Percentiles rank a stretch among this genome's conserved stretches.
Evolutionary conservation across 2,888 invertebrate species (phyloP).

Genomic region (Apotomis capreana): DNA sequence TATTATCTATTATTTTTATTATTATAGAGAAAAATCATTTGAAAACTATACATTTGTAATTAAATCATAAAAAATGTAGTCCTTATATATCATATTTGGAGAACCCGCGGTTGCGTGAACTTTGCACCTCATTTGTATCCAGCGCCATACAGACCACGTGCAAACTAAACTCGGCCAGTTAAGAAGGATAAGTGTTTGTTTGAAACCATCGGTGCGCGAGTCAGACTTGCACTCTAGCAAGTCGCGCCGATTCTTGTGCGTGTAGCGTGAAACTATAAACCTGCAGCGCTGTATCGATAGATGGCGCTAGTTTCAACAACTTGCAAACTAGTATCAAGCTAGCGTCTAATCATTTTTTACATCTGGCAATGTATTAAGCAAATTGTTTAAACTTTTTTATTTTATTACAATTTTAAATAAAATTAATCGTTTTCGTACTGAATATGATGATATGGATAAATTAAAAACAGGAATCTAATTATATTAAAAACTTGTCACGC

Average conservation of each 20-base stretch:
- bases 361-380: slow-evolving; percentile 22
- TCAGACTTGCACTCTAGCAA: neutral
- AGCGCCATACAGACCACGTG: too few species aligned
- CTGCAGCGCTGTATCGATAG: slow-evolving; percentile 29
- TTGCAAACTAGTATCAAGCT: too few species aligned
- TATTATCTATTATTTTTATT: too few species aligned
- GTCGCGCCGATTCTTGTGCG: neutral
- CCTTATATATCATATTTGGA: too few species aligned
- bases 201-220: too few species aligned
- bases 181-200: too few species aligned
- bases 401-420: neutral
- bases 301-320: slow-evolving; percentile 40
- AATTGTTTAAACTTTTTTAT: neutral
- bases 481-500: slow-evolving; percentile 55
- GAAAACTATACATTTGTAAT: too few species aligned
- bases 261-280: slow-evolving; percentile 21
- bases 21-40: too few species aligned
- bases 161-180: too few species aligned
- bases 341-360: slow-evolving; percentile 13
- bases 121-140: too few species aligned
- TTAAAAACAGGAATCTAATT: neutral
- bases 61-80: too few species aligned
- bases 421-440: neutral
- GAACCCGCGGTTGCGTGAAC: too few species aligned
- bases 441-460: neutral